Evolutionary conservation across 2,113 vertebrate genomes (phyloP).

Genomic region (Pantherophis guttatus): DNA sequence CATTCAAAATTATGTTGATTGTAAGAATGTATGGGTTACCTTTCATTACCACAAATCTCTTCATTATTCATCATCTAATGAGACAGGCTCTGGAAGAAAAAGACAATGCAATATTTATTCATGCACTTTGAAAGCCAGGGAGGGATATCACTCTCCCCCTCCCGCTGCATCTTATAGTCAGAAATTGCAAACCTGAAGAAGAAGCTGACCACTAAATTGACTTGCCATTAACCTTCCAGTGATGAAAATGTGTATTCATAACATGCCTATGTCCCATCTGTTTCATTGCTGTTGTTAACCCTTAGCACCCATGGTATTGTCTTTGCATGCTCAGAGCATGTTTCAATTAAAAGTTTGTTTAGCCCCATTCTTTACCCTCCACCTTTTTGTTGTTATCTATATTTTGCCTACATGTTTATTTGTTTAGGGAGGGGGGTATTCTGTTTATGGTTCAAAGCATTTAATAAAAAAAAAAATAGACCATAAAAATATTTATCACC

Average conservation of each 20-base stretch:
- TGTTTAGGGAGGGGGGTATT: neutral
- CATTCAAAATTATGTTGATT: constrained; percentile 36
- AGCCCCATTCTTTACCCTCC: constrained; percentile 63
- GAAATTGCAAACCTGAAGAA: constrained; percentile 56
- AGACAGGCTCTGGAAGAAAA: constrained; percentile 55
- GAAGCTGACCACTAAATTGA: constrained; percentile 65
- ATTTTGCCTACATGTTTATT: constrained; percentile 65
- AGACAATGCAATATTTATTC: constrained; percentile 56
- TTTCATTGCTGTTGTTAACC: constrained; percentile 67
- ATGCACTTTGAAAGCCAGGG: constrained; percentile 49
- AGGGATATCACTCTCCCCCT: constrained; percentile 55
- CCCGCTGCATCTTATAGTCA: constrained; percentile 58
- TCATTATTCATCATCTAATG: constrained; percentile 34
- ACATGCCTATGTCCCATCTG: constrained; percentile 39
- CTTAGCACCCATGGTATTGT: constrained; percentile 64
- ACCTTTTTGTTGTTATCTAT: constrained; percentile 60
- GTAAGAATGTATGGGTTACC: constrained; percentile 34
- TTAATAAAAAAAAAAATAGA: neutral
- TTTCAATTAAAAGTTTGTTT: constrained; percentile 73
- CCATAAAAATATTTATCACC: neutral
- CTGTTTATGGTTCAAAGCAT: neutral
- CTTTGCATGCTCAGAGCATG: constrained; percentile 75
- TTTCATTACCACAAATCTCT: constrained; percentile 37
- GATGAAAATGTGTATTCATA: constrained; percentile 29
- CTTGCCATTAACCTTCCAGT: constrained; percentile 65